phyloP scores from a whole-genome alignment of 1,140 invertebrate genomes.

The Trichogramma pretiosum region DNA sequence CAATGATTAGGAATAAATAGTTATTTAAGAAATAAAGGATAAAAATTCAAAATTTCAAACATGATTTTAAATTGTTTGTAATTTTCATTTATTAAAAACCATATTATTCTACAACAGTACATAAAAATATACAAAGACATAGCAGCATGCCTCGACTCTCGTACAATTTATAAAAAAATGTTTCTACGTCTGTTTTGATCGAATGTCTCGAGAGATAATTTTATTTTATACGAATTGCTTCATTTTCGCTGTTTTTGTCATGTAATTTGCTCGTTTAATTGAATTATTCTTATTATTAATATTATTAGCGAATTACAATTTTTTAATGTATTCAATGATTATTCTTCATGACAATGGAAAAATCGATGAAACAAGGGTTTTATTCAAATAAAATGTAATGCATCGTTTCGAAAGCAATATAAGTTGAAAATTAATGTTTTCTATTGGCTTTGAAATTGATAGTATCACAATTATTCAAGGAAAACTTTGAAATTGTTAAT shows the following conservation, averaged over 20 bases:
- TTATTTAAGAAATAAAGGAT: too few species aligned
- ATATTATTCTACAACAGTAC: constrained; percentile 49
- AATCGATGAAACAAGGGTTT: too few species aligned
- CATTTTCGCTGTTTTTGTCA: neutral
- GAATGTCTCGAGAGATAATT: neutral
- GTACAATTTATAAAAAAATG: constrained; percentile 18
- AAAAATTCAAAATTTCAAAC: too few species aligned
- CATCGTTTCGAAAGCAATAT: too few species aligned
- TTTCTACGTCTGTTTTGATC: neutral
- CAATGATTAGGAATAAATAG: constrained; percentile 37
- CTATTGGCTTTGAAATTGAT: too few species aligned
- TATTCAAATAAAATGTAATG: too few species aligned
- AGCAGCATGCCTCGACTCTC: constrained; percentile 47
- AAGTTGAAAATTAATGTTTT: too few species aligned
- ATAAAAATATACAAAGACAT: constrained; percentile 50
- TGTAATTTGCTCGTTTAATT: too few species aligned
- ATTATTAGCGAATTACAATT: neutral
- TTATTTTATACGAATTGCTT: neutral
- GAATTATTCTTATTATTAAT: neutral
- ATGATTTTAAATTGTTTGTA: constrained; percentile 46
- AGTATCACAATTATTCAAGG: too few species aligned
- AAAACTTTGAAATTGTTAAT: too few species aligned
- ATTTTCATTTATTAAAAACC: constrained; percentile 49
- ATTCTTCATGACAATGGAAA: too few species aligned
- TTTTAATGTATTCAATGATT: too few species aligned